These are phyloP conservation scores for Brachyrhaphis roseni DNA, from an alignment of 2,797 vertebrate genomes.

Conservation along the genomic window DNA sequence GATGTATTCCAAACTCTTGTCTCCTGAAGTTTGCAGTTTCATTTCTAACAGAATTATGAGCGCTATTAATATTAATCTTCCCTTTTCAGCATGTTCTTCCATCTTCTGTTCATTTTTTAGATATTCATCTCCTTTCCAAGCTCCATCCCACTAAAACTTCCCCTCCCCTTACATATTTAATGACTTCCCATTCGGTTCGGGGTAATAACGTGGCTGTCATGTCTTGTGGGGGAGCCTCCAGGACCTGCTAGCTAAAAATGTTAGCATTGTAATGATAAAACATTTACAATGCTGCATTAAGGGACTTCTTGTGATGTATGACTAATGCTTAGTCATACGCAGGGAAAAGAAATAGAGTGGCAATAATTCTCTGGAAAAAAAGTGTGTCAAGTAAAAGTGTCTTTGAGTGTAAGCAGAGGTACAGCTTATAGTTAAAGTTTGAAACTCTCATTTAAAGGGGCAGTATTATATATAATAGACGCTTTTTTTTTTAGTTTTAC, in stretches of 20 bases:
- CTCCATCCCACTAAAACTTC: slow-evolving; percentile 5
- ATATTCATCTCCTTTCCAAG: background rate
- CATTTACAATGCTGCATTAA: slow-evolving; percentile 45
- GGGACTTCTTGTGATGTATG: slow-evolving; percentile 41
- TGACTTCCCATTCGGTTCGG: slow-evolving; percentile 42
- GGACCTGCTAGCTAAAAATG: slow-evolving; percentile 43
- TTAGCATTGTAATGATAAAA: slow-evolving; percentile 58
- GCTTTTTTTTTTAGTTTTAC: too few species aligned
- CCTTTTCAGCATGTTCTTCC: background rate
- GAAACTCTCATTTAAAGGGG: background rate
- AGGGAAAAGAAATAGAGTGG: background rate
- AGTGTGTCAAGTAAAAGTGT: background rate
- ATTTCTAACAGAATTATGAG: background rate
- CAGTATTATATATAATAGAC: too few species aligned
- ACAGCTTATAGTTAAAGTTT: background rate
- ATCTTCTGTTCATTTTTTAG: slow-evolving; percentile 5
- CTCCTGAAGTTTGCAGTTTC: background rate
- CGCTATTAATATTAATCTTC: background rate
- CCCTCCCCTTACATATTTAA: slow-evolving; percentile 68
- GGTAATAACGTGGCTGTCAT: slow-evolving; percentile 55
- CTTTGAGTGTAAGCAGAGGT: background rate
- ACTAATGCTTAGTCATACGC: slow-evolving; percentile 55
- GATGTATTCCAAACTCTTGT: background rate
- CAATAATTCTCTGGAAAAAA: background rate
- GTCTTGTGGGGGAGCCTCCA: slow-evolving; percentile 38